These are phyloP conservation scores for Hymenopus coronatus DNA, from an alignment of 2,888 invertebrate species.

Conservation along the genomic window DNA sequence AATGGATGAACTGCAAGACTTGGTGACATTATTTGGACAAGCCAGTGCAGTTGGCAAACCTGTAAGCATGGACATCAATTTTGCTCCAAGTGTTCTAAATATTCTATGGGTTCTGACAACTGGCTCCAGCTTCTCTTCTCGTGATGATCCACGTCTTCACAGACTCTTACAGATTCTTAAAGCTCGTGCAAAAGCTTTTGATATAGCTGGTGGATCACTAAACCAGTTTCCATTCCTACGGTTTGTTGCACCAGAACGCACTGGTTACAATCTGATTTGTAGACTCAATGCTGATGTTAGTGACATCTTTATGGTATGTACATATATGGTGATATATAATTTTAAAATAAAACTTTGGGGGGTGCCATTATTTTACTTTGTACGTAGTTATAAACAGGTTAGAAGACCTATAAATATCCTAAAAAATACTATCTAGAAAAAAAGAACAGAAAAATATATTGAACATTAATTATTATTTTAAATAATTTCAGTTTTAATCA, in stretches of 20 bases:
- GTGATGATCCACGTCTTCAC: constrained; percentile 48
- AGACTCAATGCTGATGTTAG: constrained; percentile 55
- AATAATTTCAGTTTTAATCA: no score
- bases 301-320: background rate
- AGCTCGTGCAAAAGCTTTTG: constrained; percentile 54
- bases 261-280: constrained; percentile 59
- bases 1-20: constrained; percentile 52
- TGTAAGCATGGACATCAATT: constrained; percentile 12
- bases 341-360: no score
- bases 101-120: constrained; percentile 63
- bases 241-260: constrained; percentile 57
- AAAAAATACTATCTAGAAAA: no score
- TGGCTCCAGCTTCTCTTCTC: constrained; percentile 45
- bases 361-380: no score
- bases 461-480: no score
- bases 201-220: constrained; percentile 57
- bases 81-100: constrained; percentile 61
- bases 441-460: no score
- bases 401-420: no score
- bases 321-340: background rate
- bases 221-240: constrained; percentile 62
- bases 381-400: no score
- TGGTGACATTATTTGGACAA: background rate
- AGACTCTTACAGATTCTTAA: constrained; percentile 51
- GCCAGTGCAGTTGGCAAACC: background rate